phyloP scores from a whole-genome alignment of 2,888 invertebrate species.

The Cosmorhoe ocellata region DNA sequence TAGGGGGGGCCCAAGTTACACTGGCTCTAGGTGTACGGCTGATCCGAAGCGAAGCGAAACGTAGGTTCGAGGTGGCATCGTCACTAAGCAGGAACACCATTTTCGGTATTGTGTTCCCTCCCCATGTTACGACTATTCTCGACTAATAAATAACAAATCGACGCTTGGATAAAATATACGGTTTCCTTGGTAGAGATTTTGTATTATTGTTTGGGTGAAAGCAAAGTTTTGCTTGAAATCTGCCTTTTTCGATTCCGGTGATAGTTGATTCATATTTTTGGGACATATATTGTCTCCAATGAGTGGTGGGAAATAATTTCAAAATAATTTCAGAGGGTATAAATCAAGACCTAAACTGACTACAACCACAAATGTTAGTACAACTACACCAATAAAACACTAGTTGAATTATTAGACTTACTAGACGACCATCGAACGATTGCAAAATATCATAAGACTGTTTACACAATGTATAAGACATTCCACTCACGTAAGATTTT shows the following conservation, averaged over 20 bases:
- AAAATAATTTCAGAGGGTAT: neutral
- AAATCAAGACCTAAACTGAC: neutral
- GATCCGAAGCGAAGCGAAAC: conserved; percentile 62
- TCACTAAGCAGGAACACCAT: conserved; percentile 77
- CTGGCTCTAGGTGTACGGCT: conserved; percentile 51
- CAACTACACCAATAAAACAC: no score
- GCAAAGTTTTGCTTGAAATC: conserved; percentile 54
- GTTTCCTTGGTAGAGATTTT: conserved; percentile 69
- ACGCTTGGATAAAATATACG: conserved; percentile 77
- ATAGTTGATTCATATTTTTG: conserved; percentile 41
- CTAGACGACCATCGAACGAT: no score
- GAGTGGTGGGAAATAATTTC: conserved; percentile 12
- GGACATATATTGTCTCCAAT: conserved; percentile 30
- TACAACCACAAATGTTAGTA: no score
- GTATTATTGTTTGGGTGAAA: conserved; percentile 55
- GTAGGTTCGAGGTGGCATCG: conserved; percentile 67
- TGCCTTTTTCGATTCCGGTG: conserved; percentile 54
- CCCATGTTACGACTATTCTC: conserved; percentile 78
- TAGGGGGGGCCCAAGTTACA: conserved; percentile 56
- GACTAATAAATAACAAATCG: conserved; percentile 82
- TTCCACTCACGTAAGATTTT: conserved; percentile 67
- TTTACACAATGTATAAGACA: no score
- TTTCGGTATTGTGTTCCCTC: conserved; percentile 73
- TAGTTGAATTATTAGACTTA: no score
- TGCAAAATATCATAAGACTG: no score